These are phyloP conservation scores for Sinocyclocheilus anshuiensis DNA, from an alignment of 2,113 vertebrate species.

Conservation along the genomic window DNA sequence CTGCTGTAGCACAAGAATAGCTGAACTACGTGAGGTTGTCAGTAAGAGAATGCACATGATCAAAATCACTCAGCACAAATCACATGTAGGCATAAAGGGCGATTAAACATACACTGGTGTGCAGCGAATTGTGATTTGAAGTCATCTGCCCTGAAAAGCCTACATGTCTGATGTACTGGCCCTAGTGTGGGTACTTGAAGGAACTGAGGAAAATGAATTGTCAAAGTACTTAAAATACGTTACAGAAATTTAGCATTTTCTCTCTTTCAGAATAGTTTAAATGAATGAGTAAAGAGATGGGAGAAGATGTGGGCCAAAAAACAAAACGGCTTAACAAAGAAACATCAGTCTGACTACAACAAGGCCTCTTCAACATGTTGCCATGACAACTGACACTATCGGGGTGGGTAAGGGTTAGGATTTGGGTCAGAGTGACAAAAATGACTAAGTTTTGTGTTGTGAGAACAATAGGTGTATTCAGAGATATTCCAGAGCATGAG, in stretches of 20 bases:
- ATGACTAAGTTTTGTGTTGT: conserved; percentile 28
- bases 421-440: conserved; percentile 6
- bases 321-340: conserved; percentile 45
- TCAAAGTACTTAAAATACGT: background rate
- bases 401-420: conserved; percentile 8
- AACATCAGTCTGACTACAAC: conserved; percentile 29
- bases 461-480: conserved; percentile 37
- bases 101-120: background rate
- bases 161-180: background rate
- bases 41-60: background rate
- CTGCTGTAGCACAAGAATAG: background rate
- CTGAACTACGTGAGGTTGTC: background rate
- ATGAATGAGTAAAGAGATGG: conserved; percentile 6
- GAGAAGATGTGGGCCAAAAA: conserved; percentile 7
- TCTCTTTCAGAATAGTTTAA: background rate
- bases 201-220: background rate
- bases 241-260: background rate
- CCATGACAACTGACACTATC: conserved; percentile 48
- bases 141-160: background rate
- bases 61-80: background rate
- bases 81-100: background rate
- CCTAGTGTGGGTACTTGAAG: background rate
- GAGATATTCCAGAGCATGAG: conserved; percentile 1
- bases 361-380: conserved; percentile 41
- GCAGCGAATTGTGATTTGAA: background rate